Evolutionary conservation across 2,113 vertebrate genomes (phyloP).

Genomic region (Orycteropus afer): DNA sequence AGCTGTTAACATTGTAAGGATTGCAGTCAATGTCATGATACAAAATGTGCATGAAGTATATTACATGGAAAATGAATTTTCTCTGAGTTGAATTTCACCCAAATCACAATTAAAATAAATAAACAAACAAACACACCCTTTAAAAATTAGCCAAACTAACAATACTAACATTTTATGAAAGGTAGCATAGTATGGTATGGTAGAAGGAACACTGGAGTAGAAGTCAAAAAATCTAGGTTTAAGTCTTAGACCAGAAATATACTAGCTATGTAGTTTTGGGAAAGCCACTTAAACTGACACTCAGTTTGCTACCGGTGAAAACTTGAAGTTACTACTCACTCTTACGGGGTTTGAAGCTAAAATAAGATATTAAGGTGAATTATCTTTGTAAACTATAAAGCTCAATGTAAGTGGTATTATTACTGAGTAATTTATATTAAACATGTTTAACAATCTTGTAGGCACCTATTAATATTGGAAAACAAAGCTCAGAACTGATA

Average conservation of each 20-base stretch:
- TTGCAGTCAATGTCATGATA: too few relatives aligned
- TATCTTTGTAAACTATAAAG: not conserved
- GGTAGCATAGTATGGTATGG: fast-evolving
- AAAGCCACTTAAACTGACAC: fast-evolving
- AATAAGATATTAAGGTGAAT: too few relatives aligned
- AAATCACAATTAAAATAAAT: too few relatives aligned
- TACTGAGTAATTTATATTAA: not conserved
- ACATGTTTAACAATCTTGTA: not conserved
- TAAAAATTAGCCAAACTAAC: not conserved
- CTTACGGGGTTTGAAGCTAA: not conserved
- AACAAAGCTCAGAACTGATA: not conserved
- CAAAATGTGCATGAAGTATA: too few relatives aligned
- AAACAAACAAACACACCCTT: too few relatives aligned
- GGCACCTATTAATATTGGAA: too few relatives aligned
- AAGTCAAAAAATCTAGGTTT: not conserved
- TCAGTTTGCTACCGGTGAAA: not conserved
- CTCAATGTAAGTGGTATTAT: not conserved
- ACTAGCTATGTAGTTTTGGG: fast-evolving
- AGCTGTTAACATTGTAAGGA: too few relatives aligned
- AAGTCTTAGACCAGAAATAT: not conserved
- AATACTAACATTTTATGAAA: not conserved
- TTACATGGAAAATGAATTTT: too few relatives aligned
- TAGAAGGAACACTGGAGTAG: too few relatives aligned
- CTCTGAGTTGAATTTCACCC: too few relatives aligned
- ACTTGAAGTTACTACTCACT: fast-evolving